Conservation (phyloP, 2,888 invertebrate genomes). For the Dorcus hopei region DNA sequence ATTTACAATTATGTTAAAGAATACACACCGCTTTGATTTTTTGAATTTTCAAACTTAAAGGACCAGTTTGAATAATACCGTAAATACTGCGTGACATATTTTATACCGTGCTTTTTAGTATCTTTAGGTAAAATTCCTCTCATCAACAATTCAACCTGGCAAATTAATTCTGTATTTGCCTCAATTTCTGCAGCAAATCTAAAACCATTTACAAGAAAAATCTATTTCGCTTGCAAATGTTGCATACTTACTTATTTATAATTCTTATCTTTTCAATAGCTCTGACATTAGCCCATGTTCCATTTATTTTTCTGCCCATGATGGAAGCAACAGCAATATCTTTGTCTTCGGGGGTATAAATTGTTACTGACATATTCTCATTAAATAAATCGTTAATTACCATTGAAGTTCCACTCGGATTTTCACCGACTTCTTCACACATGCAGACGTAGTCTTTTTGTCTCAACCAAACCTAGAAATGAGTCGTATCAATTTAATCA, state of each 20-base stretch:
- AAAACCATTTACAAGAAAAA: background rate
- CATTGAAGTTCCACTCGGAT: no score
- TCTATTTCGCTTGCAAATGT: background rate
- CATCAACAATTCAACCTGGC: constrained; percentile 4
- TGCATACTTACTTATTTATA: constrained; percentile 12
- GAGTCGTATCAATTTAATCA: no score
- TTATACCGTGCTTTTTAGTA: constrained; percentile 9
- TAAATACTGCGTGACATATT: constrained; percentile 5
- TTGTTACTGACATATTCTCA: background rate
- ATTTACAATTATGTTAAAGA: no score
- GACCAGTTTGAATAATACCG: constrained; percentile 12
- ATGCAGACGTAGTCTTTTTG: no score
- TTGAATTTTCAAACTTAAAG: background rate
- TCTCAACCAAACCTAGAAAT: no score
- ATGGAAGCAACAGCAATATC: background rate
- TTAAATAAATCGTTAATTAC: background rate
- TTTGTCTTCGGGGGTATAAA: constrained; percentile 1
- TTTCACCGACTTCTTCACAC: no score
- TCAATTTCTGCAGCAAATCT: constrained; percentile 11
- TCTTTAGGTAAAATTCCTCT: constrained; percentile 9
- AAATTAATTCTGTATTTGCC: constrained; percentile 8
- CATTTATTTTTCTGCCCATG: background rate
- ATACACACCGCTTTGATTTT: background rate
- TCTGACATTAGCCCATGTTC: background rate
- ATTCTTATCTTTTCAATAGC: constrained; percentile 2